Conservation (phyloP, 2,888 invertebrate species). For the Deilephila porcellus region DNA sequence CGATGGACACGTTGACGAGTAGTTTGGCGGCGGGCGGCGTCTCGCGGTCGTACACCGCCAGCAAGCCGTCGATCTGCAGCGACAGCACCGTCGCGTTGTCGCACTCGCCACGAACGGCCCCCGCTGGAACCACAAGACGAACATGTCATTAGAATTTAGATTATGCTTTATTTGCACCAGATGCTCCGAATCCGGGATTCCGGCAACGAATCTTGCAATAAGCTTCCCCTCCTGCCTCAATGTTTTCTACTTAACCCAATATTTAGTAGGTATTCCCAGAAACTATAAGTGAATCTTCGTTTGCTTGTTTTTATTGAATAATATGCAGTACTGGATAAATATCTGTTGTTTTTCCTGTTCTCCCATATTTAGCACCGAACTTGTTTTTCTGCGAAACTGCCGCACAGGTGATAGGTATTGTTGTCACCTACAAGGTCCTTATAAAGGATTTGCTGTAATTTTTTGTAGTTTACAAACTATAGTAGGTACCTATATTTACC, state of each 20-base stretch:
- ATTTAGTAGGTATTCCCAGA: background rate
- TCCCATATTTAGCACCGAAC: no score
- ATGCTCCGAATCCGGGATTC: background rate
- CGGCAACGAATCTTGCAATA: no score
- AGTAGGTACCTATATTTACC: no score
- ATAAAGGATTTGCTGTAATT: no score
- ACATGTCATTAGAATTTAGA: background rate
- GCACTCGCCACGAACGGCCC: constrained; percentile 44
- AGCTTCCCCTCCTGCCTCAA: background rate
- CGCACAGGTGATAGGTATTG: no score
- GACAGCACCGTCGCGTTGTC: constrained; percentile 61
- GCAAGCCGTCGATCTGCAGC: constrained; percentile 64
- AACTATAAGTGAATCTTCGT: background rate
- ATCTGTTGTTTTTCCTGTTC: no score
- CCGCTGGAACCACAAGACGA: background rate
- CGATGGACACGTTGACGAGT: constrained; percentile 81
- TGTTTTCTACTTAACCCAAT: background rate
- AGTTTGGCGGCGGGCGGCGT: constrained; percentile 61
- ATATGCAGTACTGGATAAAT: no score
- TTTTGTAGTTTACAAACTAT: no score
- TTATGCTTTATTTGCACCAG: background rate
- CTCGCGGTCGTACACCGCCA: constrained; percentile 76
- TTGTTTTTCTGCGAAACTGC: no score
- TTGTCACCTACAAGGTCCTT: no score
- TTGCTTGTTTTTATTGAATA: background rate